These are phyloP conservation scores for Strix uralensis DNA, from an alignment of 2,113 vertebrate species.

Conservation along the genomic window DNA sequence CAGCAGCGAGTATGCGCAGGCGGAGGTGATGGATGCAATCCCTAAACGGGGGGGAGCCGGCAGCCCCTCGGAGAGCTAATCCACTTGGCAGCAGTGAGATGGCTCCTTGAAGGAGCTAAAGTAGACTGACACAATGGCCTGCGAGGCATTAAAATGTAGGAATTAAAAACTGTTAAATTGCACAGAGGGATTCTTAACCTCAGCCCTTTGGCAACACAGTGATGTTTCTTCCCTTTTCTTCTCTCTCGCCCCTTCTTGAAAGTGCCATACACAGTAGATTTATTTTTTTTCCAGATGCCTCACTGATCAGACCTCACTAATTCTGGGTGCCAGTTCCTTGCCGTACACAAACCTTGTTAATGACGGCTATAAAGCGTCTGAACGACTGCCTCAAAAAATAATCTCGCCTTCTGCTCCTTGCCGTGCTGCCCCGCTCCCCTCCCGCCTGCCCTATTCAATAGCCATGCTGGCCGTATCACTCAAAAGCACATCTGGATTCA, in stretches of 20 bases:
- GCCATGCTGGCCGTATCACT: neutral
- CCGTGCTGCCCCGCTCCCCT: neutral
- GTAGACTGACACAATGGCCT: constrained; percentile 56
- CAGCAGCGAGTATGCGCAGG: neutral
- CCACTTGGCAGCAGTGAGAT: constrained; percentile 11
- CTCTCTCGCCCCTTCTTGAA: neutral
- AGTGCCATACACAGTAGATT: neutral
- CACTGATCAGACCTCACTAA: neutral
- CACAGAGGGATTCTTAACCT: constrained; percentile 62
- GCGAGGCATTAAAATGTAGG: constrained; percentile 59
- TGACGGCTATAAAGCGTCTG: neutral
- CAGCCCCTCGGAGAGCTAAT: constrained; percentile 32
- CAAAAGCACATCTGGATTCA: neutral
- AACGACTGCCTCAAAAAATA: neutral
- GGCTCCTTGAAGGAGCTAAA: constrained; percentile 39
- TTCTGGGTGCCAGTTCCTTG: neutral
- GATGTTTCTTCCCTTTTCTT: constrained; percentile 32
- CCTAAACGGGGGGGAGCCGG: neutral
- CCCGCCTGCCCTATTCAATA: neutral
- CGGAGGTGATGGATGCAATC: neutral
- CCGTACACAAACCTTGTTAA: neutral
- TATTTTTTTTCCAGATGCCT: neutral
- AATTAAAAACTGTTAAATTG: constrained; percentile 66
- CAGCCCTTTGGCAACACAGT: constrained; percentile 55
- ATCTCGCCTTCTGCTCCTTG: neutral